Evolutionary conservation across 1,140 invertebrate species (phyloP).

Genomic region (Mycetomoellerius zeteki): DNA sequence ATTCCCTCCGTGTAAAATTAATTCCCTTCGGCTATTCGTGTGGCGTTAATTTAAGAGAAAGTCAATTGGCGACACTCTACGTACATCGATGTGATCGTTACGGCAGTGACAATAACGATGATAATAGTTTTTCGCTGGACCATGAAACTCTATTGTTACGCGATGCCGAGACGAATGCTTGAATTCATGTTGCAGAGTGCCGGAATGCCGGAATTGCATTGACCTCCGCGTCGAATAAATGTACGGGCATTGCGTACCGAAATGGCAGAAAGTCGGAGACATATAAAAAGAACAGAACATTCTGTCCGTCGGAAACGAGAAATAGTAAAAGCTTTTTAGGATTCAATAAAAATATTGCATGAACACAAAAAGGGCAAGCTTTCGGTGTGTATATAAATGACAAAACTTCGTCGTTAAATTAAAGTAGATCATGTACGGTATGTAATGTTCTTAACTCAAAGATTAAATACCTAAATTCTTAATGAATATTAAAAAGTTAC

Average conservation of each 20-base stretch:
- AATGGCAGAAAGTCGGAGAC: constrained; percentile 8
- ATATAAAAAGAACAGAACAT: neutral
- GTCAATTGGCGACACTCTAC: neutral
- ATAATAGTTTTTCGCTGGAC: constrained; percentile 25
- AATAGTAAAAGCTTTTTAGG: constrained; percentile 38
- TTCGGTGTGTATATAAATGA: neutral
- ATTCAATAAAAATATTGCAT: constrained; percentile 14
- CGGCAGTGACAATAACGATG: neutral
- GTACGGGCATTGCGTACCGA: neutral
- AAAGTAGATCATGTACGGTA: neutral
- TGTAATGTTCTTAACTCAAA: constrained; percentile 8
- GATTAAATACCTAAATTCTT: neutral
- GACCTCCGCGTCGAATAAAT: neutral
- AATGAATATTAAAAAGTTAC: constrained; percentile 10
- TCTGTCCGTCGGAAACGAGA: constrained; percentile 11
- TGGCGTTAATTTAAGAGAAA: neutral
- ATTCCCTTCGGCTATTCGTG: neutral
- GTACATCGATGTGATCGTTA: neutral
- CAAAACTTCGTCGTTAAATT: constrained; percentile 3
- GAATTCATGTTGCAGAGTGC: neutral
- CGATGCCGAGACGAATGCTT: neutral
- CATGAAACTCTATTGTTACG: constrained; percentile 13
- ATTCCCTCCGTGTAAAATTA: neutral
- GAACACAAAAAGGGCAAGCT: neutral
- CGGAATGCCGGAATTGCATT: constrained; percentile 8